Evolutionary conservation across 53 echinoderm and acorn worm species (phyloP), one percentile per base, ranked within the genome.

Genomic region (Echinarachnius parma): DNA sequence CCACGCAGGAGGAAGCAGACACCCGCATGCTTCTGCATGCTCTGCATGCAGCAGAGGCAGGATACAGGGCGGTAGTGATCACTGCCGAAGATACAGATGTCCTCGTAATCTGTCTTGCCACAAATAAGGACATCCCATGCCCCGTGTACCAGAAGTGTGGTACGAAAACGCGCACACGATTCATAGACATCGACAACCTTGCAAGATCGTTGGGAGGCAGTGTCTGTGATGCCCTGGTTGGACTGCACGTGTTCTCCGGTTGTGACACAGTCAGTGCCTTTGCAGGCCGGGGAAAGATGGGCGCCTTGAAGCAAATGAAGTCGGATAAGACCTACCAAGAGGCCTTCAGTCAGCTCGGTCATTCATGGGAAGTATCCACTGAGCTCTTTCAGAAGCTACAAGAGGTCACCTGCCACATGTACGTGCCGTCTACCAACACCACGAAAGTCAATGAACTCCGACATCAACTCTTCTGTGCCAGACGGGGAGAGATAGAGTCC

Each of bases 261-360:
- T 82, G 75, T 34, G 82, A 82, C 39, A 39, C 82, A 21, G 77
- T 83, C n/a, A 83, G 83, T 83, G 83, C 83, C 18, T 83, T 83
- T 66, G 37, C 65, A 28, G 65, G 83, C 31, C 32, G 55, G 14
- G 77, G 77, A 28, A 83, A 83, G 27, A 8, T 81, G 14, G 47
- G 19, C 22, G 81, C 61, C 47, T 28, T 81, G 75, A 81, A 81
- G 53, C 50, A 75, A 10, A 4, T 81, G 13, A 32, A 65, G 62
- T n/a, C n/a, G n/a, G 35, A 50, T 0, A 9, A n/a, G 16, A 23
- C 1, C 5, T 60, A 34, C 46, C 59, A 76, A 39, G 60, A 76
- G 46, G 28, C 61, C 5, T 76, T 76, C 76, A n/a, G 5, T 13
- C 19, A 36, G 11, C 76, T 76, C 19, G 76, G 76, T 21, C 18